Conservation (phyloP, 2,888 invertebrate genomes). For the Lottia scabra region DNA sequence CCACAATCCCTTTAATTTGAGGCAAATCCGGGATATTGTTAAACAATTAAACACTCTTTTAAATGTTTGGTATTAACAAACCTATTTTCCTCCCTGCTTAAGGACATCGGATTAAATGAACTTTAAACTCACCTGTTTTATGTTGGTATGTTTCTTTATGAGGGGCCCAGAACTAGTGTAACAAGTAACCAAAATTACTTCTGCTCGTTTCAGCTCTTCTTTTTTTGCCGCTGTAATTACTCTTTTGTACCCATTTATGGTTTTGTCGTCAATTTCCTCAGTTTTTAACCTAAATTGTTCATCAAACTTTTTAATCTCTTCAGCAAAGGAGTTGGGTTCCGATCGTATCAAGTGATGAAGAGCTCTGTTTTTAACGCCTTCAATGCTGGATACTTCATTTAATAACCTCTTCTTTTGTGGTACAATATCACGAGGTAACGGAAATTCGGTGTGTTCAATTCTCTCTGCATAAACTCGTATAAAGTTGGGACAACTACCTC, state of each 20-base stretch:
- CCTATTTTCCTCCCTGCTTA: too few species aligned
- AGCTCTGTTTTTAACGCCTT: slow-evolving; percentile 31
- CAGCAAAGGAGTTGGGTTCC: slow-evolving; percentile 21
- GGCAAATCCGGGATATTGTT: too few species aligned
- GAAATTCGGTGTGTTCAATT: slow-evolving; percentile 52
- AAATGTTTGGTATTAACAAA: too few species aligned
- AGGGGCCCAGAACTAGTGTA: slow-evolving; percentile 42
- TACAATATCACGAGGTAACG: slow-evolving; percentile 40
- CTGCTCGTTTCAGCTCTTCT: slow-evolving; percentile 45
- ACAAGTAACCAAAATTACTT: slow-evolving; percentile 61
- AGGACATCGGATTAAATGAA: too few species aligned
- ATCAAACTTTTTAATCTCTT: slow-evolving; percentile 41
- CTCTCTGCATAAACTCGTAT: slow-evolving; percentile 58
- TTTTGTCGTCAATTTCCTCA: slow-evolving; percentile 24
- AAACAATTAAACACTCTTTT: too few species aligned
- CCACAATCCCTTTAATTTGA: too few species aligned
- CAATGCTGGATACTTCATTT: background rate
- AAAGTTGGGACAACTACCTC: slow-evolving; percentile 40
- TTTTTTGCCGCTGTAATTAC: slow-evolving; percentile 32
- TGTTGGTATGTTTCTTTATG: slow-evolving; percentile 36
- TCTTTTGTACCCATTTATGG: slow-evolving; percentile 32
- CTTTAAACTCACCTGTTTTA: slow-evolving; percentile 43
- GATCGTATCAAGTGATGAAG: slow-evolving; percentile 45
- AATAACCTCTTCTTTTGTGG: slow-evolving; percentile 23
- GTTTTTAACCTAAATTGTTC: slow-evolving; percentile 39